Evolutionary conservation across 2,888 invertebrate genomes (phyloP).

Genomic region (Nezara viridula): DNA sequence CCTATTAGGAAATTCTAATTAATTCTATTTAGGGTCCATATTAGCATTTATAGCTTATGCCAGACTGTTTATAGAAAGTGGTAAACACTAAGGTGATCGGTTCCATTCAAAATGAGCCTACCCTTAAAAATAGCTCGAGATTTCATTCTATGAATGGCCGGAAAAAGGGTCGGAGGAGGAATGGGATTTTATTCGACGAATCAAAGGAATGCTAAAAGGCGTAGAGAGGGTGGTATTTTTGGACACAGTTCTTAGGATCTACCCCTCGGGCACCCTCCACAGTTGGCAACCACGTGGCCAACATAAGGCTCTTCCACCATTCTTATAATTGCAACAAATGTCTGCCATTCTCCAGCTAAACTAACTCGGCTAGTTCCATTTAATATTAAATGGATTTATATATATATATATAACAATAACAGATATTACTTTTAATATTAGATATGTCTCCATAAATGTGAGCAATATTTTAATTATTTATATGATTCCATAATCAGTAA

Average conservation of each 20-base stretch:
- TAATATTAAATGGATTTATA: neutral
- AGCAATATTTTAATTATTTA: no score
- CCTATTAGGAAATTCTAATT: neutral
- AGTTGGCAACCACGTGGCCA: constrained; percentile 45
- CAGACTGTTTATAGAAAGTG: neutral
- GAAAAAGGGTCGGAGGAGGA: neutral
- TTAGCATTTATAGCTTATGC: neutral
- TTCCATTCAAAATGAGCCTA: neutral
- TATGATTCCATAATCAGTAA: no score
- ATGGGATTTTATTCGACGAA: constrained; percentile 48
- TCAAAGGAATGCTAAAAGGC: constrained; percentile 46
- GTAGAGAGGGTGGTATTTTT: constrained; percentile 51
- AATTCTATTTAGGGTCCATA: neutral
- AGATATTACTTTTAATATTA: no score
- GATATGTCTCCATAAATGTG: no score
- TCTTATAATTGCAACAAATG: constrained; percentile 35
- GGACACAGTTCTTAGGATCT: constrained; percentile 47
- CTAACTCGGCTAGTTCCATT: neutral
- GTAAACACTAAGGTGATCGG: neutral
- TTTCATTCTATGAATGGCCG: neutral
- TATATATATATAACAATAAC: no score
- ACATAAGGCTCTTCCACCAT: neutral
- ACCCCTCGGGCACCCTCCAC: constrained; percentile 31
- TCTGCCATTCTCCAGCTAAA: neutral
- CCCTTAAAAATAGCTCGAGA: neutral